Base-by-base conservation (phyloP, 2,797 vertebrate genomes). In the Phrynocephalus vlangalii region DNA sequence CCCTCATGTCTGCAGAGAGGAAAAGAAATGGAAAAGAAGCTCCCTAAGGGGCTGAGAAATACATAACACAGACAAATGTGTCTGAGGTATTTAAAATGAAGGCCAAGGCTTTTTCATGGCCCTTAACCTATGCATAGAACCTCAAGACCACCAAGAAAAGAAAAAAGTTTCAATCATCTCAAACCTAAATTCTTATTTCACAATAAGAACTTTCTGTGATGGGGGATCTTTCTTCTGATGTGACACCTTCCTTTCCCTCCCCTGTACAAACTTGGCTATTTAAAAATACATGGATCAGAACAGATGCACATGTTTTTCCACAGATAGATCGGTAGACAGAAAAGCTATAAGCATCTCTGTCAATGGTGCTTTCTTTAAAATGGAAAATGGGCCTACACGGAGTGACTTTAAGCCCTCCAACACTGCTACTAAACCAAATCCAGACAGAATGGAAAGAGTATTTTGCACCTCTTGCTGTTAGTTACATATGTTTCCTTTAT, bases 21-120 rank as follows among this genome's bases (percentile, higher is more conserved):
- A 90, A 94, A 88, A 92, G 87, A 94, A 91, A 92, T 71, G 94
- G 93, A 95, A 93, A 89, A 93, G 94, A 94, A 93, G 90, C 95
- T 94, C 94, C 92, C 92, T 91, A 85, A 89, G 93, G 89, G 91
- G 87, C 87, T 66, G 90, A 94, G 38, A 93, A 89, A 92, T 89
- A 93, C 86, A 92, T 90, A 94, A 92, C 86, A 87, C n/a, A 96
- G 94, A 96, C 93, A 95, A 96, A 95, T 95, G 93, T 82, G 94
- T 95, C 56, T 20, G 52, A 94, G 93, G 72, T 89, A 93, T 92
- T 84, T 22, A 30, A 90, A 94, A 84, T 72, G 88, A 86, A 83
- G 60, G 85, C 10, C 85, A 88, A 93, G 84, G 24, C 50, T 92
- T 44, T 92, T 91, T 89, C 22, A 44, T 0, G 91, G 85, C 73